Evolutionary conservation across 1,140 invertebrate genomes (phyloP), one percentile per base, ranked within the genome.

Genomic region (Asobara japonica): DNA sequence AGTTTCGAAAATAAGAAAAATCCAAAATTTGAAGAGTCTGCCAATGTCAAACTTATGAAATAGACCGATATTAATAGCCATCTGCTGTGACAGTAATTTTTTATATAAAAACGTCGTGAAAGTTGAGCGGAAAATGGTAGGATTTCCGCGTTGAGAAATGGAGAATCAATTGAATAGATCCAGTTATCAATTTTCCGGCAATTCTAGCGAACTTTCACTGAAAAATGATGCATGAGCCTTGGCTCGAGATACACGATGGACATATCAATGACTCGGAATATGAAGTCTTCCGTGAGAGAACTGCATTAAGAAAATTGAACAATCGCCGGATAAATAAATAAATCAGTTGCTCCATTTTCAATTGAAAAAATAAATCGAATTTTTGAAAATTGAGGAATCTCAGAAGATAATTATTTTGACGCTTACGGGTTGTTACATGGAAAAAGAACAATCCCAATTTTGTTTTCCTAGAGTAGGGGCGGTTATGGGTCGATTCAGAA

Each of bases 291-390:
- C 20, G 51, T 60, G 20, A 22, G 25, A 27, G 20, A 20, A 60
- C 8, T 27, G 4, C 8, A 18, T 13, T 51, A 2, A 51, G 22
- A 51, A 18, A 60, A 60, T 60, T 60, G 36, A 25, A 60, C 51
- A 60, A 60, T 60, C 11, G 2, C 56, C 25, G 56, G 56, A 60
- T 60, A 1, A 60, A 60, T 60, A 1, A 60, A 60, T 60, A 60
- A 60, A 60, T 62, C 60, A 62, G 13, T 7, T 45, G 2, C 7
- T 45, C 11, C 11, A 33, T 33, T 33, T 33, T 33, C 11, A 6
- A 33, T 11, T 33, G 4, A 33, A 33, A 33, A 33, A 33, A n/a
- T n/a, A n/a, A n/a, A n/a, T n/a, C n/a, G n/a, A 33, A 33, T 33
- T 33, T 33, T 33, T 33, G 31, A 33, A 33, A 33, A 33, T 33